These are phyloP conservation scores for Tilapia sparmanii DNA, from an alignment of 2,113 vertebrate genomes.

Conservation along the genomic window DNA sequence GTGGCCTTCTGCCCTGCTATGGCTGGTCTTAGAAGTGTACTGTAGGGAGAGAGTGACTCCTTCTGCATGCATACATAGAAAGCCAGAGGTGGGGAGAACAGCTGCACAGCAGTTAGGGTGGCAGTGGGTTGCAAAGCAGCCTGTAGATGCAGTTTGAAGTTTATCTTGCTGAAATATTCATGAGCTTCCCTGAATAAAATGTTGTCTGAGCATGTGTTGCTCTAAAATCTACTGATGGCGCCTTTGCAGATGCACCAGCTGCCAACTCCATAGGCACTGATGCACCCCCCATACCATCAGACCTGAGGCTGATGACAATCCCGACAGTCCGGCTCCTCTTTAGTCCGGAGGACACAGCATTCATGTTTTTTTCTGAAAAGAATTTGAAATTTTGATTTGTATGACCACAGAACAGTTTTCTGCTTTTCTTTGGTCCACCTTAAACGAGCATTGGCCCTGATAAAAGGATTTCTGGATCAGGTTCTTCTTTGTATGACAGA, in stretches of 20 bases:
- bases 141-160: neutral
- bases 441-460: neutral
- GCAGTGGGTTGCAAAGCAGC: neutral
- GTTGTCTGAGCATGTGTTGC: neutral
- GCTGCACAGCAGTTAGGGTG: neutral
- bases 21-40: neutral
- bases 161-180: neutral
- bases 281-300: neutral
- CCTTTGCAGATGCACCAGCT: neutral
- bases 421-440: neutral
- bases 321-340: neutral
- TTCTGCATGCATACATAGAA: neutral
- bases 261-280: neutral
- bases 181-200: neutral
- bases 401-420: neutral
- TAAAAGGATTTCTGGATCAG: neutral
- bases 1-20: neutral
- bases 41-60: neutral
- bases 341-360: neutral
- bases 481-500: neutral
- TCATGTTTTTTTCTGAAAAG: neutral
- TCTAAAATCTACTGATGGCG: neutral
- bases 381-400: fast-evolving
- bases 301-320: neutral
- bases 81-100: neutral